phyloP scores from a whole-genome alignment of 2,888 invertebrate genomes.

The Zygogramma bicolorata region DNA sequence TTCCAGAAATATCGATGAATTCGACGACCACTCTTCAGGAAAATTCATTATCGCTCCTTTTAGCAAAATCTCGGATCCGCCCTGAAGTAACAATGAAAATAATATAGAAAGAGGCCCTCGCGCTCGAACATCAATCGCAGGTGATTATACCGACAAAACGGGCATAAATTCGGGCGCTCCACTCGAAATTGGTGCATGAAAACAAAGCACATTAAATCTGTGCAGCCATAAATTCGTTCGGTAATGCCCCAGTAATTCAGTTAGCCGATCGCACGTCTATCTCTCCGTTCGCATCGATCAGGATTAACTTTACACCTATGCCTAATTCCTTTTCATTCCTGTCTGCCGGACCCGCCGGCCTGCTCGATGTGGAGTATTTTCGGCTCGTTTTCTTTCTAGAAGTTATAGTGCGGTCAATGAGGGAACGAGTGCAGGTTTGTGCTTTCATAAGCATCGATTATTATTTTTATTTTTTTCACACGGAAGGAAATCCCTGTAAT shows the following conservation, averaged over 20 bases:
- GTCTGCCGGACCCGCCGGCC: neutral
- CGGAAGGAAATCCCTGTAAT: too few relatives aligned
- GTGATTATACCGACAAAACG: constrained; percentile 56
- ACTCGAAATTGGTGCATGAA: constrained; percentile 60
- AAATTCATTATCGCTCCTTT: too few relatives aligned
- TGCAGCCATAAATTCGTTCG: constrained; percentile 61
- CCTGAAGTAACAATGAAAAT: too few relatives aligned
- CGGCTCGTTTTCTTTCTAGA: neutral
- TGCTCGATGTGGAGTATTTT: neutral
- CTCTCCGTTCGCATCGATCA: constrained; percentile 62
- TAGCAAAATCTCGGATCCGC: too few relatives aligned
- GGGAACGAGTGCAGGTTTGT: too few relatives aligned
- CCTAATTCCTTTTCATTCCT: constrained; percentile 27
- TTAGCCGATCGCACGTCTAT: constrained; percentile 64
- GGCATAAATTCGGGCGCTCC: constrained; percentile 59
- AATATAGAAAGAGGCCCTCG: constrained; percentile 36
- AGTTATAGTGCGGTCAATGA: neutral
- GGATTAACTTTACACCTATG: constrained; percentile 63
- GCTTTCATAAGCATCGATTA: too few relatives aligned
- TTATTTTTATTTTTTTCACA: too few relatives aligned
- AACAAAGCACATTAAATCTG: constrained; percentile 63
- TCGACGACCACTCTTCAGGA: too few relatives aligned
- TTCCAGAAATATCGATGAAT: too few relatives aligned
- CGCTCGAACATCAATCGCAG: constrained; percentile 38
- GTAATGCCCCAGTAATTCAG: constrained; percentile 64